These are phyloP conservation scores for Neodon shergylaensis DNA, from an alignment of 2,113 vertebrate species.

Conservation along the genomic window DNA sequence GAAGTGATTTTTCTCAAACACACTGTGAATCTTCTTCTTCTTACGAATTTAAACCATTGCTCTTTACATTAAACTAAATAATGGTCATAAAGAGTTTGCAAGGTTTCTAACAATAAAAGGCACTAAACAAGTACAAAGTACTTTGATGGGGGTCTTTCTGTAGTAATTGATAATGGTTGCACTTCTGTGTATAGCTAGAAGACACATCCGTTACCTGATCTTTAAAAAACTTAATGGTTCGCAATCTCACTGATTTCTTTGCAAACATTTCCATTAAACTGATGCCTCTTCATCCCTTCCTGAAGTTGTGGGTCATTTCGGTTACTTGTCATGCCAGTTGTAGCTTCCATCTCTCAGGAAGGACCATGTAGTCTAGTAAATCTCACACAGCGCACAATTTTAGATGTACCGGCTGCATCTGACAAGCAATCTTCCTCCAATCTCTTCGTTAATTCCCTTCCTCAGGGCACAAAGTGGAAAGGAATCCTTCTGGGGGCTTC, in stretches of 20 bases:
- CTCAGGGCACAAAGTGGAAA: not conserved
- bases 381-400: not conserved
- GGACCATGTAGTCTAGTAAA: not conserved
- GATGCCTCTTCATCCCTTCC: not conserved
- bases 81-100: slow-evolving; percentile 7
- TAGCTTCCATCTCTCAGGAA: not conserved
- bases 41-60: not conserved
- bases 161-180: not conserved
- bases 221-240: not conserved
- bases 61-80: not conserved
- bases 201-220: not conserved
- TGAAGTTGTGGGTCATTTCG: not conserved
- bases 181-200: not conserved
- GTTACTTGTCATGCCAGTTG: not conserved
- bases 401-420: not conserved
- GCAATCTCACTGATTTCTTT: not conserved
- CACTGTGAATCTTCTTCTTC: not conserved
- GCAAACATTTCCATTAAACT: not conserved
- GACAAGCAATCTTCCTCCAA: not conserved
- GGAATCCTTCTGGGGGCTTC: not conserved
- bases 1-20: slow-evolving; percentile 24
- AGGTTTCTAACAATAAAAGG: not conserved
- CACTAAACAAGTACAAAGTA: not conserved
- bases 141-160: not conserved
- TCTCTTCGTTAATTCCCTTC: not conserved